These are phyloP conservation scores for Merops nubicus DNA, from an alignment of 2,113 vertebrate genomes.

Conservation along the genomic window DNA sequence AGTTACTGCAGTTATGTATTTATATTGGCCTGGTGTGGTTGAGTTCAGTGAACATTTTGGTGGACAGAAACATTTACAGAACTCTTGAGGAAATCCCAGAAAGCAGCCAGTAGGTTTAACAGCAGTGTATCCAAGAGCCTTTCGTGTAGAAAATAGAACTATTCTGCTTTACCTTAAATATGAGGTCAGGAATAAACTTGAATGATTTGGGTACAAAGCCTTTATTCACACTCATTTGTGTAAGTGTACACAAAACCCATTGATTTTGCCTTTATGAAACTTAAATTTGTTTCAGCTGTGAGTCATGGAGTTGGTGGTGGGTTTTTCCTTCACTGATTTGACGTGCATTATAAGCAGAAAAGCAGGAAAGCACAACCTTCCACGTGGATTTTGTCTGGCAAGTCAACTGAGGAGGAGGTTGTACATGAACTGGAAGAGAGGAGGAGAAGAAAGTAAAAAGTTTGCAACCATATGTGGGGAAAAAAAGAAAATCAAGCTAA, in stretches of 20 bases:
- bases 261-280: neutral
- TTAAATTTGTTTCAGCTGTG: neutral
- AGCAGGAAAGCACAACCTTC: neutral
- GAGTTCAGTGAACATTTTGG: neutral
- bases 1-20: neutral
- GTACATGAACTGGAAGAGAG: neutral
- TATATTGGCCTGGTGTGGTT: constrained; percentile 4
- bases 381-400: neutral
- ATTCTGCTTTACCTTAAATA: constrained; percentile 46
- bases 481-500: neutral
- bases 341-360: neutral
- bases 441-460: neutral
- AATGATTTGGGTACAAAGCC: constrained; percentile 33
- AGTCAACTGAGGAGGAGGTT: neutral
- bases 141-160: constrained; percentile 10
- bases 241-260: neutral
- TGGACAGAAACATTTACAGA: neutral
- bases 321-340: neutral
- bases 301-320: neutral
- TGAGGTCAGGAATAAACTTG: constrained; percentile 64
- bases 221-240: constrained; percentile 32
- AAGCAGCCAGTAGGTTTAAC: neutral
- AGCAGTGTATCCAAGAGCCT: constrained; percentile 4
- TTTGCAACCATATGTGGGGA: neutral
- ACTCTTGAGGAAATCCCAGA: neutral